phyloP scores from a whole-genome alignment of 2,888 invertebrate species.

The Graphium colonna region DNA sequence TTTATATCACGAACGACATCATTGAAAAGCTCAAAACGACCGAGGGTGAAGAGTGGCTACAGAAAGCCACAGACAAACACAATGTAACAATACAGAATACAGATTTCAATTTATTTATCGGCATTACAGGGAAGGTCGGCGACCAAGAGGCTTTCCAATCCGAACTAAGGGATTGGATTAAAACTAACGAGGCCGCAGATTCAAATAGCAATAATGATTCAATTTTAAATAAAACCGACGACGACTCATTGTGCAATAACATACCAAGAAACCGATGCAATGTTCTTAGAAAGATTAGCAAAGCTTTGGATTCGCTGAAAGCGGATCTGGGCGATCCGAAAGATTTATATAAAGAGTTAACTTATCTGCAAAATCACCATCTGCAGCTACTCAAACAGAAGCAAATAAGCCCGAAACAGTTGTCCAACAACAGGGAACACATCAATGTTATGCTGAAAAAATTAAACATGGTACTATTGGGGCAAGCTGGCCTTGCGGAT shows the following conservation, averaged over 20 bases:
- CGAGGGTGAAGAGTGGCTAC: constrained; percentile 69
- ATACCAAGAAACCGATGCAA: constrained; percentile 59
- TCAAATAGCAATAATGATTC: constrained; percentile 30
- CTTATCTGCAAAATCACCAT: constrained; percentile 61
- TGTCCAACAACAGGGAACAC: constrained; percentile 50
- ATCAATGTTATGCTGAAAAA: constrained; percentile 69
- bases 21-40: constrained; percentile 65
- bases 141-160: constrained; percentile 76
- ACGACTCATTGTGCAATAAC: constrained; percentile 29
- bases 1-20: constrained; percentile 71
- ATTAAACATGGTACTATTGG: constrained; percentile 80
- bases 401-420: constrained; percentile 48
- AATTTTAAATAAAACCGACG: constrained; percentile 21
- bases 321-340: constrained; percentile 75
- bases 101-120: constrained; percentile 55
- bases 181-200: constrained; percentile 29
- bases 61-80: constrained; percentile 47
- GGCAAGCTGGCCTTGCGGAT: constrained; percentile 78
- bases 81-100: constrained; percentile 57
- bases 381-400: constrained; percentile 58
- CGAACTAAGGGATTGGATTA: constrained; percentile 63
- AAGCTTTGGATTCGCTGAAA: constrained; percentile 57
- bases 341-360: constrained; percentile 62
- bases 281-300: constrained; percentile 49
- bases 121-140: constrained; percentile 67